phyloP scores from a whole-genome alignment of 1,140 invertebrate species.

The Choristoneura fumiferana region DNA sequence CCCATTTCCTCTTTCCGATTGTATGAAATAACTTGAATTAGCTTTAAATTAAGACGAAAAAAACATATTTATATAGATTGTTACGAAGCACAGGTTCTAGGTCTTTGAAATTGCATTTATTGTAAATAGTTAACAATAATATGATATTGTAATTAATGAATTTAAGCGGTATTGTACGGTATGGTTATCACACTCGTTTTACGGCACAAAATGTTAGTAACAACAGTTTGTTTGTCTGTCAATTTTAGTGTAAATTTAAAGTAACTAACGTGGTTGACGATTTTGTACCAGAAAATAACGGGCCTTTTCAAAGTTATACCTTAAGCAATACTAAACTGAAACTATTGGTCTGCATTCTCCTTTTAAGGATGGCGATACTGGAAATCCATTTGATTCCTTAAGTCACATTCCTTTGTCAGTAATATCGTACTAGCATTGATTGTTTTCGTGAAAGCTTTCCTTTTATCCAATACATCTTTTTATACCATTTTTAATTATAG shows the following conservation, averaged over 20 bases:
- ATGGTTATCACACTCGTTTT: constrained; percentile 73
- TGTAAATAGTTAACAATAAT: constrained; percentile 67
- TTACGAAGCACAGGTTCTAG: constrained; percentile 76
- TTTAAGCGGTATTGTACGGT: constrained; percentile 65
- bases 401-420: no score
- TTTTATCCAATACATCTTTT: no score
- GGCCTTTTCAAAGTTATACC: neutral
- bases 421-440: no score
- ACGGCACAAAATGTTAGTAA: constrained; percentile 74
- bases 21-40: constrained; percentile 54
- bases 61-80: constrained; percentile 76
- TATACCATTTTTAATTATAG: no score
- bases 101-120: constrained; percentile 73
- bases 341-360: no score
- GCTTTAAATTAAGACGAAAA: constrained; percentile 63
- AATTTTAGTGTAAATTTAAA: constrained; percentile 71
- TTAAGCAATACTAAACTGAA: neutral
- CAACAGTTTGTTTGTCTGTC: constrained; percentile 69
- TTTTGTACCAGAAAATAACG: constrained; percentile 44
- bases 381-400: no score
- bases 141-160: constrained; percentile 38
- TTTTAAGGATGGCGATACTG: no score
- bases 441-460: no score
- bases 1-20: constrained; percentile 71
- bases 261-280: constrained; percentile 46